Evolutionary conservation across 2,797 vertebrate species (phyloP).

Genomic region (Nasua narica): DNA sequence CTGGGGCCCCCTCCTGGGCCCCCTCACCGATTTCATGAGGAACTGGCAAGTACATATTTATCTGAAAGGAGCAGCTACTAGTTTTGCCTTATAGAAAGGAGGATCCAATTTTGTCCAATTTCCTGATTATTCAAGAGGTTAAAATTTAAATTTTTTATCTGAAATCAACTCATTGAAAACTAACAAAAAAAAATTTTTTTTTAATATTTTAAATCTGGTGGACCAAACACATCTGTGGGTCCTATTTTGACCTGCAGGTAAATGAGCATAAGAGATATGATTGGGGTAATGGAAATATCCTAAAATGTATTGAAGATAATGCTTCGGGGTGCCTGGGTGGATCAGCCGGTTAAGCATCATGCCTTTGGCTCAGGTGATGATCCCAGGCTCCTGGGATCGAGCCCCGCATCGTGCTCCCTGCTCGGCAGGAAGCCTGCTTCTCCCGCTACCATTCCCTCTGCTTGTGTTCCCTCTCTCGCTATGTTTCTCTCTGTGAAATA

Average conservation of each 20-base stretch:
- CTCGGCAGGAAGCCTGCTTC: no score
- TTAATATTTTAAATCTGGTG: neutral
- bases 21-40: neutral
- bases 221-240: neutral
- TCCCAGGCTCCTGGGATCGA: no score
- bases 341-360: no score
- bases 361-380: no score
- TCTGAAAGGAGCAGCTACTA: neutral
- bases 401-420: no score
- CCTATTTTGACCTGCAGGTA: neutral
- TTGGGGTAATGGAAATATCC: neutral
- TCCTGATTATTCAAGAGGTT: neutral
- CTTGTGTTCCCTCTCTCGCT: no score
- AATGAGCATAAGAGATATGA: neutral
- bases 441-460: no score
- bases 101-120: neutral
- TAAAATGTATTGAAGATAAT: neutral
- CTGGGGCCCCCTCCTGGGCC: neutral
- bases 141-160: neutral
- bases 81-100: neutral
- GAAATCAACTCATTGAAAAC: neutral
- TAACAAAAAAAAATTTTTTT: neutral
- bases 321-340: no score
- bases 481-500: no score
- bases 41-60: neutral